These are phyloP conservation scores for Monopis laevigella DNA, from an alignment of 2,888 invertebrate genomes.

Conservation along the genomic window DNA sequence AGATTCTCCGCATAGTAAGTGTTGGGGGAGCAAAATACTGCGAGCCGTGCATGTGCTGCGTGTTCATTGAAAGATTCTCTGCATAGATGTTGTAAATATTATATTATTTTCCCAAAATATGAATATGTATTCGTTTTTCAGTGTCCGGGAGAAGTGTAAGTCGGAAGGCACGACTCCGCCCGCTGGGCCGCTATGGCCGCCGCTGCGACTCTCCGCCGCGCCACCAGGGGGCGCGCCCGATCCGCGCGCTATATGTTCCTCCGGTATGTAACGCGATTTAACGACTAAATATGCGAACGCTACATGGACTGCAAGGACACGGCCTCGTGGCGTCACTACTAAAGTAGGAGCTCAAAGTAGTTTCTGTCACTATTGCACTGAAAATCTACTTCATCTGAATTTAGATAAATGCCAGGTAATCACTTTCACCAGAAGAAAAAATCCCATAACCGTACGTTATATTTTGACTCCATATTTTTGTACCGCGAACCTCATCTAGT, in stretches of 20 bases:
- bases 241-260: slow-evolving; percentile 44
- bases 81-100: not conserved
- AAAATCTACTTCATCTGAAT: too few relatives aligned
- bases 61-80: not conserved
- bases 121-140: slow-evolving; percentile 19
- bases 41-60: not conserved
- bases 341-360: too few relatives aligned
- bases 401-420: too few relatives aligned
- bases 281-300: too few relatives aligned
- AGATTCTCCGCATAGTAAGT: slow-evolving; percentile 89
- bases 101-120: not conserved
- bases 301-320: too few relatives aligned
- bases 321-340: too few relatives aligned
- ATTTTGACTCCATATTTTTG: too few relatives aligned
- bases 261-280: slow-evolving; percentile 29
- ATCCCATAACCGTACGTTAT: too few relatives aligned
- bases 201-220: slow-evolving; percentile 36
- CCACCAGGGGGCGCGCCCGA: slow-evolving; percentile 39
- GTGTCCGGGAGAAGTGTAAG: slow-evolving; percentile 49
- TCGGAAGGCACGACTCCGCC: slow-evolving; percentile 18
- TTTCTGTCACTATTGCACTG: too few relatives aligned
- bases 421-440: too few relatives aligned
- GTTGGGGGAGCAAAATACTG: slow-evolving; percentile 10
- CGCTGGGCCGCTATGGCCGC: slow-evolving; percentile 41
- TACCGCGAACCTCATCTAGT: too few relatives aligned